Conservation (phyloP, 2,888 invertebrate genomes). For the Hyposoter didymator region DNA sequence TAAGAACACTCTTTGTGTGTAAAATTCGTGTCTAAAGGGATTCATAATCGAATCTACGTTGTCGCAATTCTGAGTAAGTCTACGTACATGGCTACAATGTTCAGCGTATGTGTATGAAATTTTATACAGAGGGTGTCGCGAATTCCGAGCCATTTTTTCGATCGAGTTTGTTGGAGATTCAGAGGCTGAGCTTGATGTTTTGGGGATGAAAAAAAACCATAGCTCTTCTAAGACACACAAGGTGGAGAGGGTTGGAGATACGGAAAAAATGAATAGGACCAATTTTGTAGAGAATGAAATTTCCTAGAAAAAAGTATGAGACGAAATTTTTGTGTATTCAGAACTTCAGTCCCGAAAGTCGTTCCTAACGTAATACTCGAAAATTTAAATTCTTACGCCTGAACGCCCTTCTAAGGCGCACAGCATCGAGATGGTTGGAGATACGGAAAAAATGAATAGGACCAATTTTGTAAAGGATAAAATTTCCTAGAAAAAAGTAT, state of each 20-base stretch:
- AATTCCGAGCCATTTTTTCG: neutral
- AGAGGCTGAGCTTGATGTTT: neutral
- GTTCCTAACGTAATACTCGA: neutral
- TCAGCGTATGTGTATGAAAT: neutral
- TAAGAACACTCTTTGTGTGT: slow-evolving; percentile 1
- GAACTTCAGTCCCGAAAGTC: neutral
- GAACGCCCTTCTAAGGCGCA: neutral
- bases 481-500: neutral
- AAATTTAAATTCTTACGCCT: no score
- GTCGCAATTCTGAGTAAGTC: slow-evolving; percentile 16
- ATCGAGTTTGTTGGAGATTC: neutral
- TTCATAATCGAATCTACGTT: slow-evolving; percentile 55
- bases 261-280: neutral
- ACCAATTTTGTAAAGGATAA: neutral
- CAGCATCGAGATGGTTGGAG: neutral
- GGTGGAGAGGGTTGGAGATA: neutral
- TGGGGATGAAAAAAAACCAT: neutral
- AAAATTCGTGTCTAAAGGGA: slow-evolving; percentile 3
- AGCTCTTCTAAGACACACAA: neutral
- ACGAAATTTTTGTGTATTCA: neutral
- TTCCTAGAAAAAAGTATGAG: neutral
- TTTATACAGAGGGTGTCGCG: neutral
- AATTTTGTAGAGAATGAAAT: neutral
- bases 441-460: neutral
- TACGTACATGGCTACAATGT: neutral